Evolutionary conservation across 2,888 invertebrate genomes (phyloP), one percentile per base, ranked within the genome.

Genomic region (Philonicus albiceps): DNA sequence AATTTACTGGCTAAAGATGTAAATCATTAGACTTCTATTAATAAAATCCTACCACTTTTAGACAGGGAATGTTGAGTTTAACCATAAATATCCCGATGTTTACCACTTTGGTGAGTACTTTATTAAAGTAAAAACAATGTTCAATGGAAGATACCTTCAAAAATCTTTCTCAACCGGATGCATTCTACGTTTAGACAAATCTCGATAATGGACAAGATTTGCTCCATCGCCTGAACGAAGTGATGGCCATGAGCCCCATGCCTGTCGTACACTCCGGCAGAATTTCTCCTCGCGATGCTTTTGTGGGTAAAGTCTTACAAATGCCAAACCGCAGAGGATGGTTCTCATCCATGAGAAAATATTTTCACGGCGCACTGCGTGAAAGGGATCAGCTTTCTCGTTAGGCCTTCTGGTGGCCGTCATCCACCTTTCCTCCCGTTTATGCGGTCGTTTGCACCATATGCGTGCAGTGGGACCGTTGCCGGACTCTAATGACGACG

Each of bases 351-450:
- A 85, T 85, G 73, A 30, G 74, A 43, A 85, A 73, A 43, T 85
- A 85, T 74, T 85, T 74, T 22, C 43, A 74, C 40, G 73, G 64
- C 31, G 22, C 34, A 55, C 34, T 81, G 81, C 55, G 55, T 81
- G 81, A 81, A 81, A 80, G 40, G 84, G 73, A 84, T 84, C 72
- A 84, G 73, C 73, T 85, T 85, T 73, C 74, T n/a, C 43, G 11
- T 31, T 1, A 49, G 43, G 43, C 43, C 16, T 49, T 3, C 43
- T n/a, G 43, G 13, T 2, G 49, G 49, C 49, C 49, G 49, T 49
- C 16, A n/a, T 49, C n/a, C 49, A 49, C 49, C 49, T 64, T 55
- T 64, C 22, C 22, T 19, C 64, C 11, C 64, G 27, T 64, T 64
- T 78, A 43, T 13, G 8, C 27, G 43, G 7, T 30, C 16, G 11